Base-by-base conservation (phyloP, 2,888 invertebrate genomes). In the Hedychridium roseum region DNA sequence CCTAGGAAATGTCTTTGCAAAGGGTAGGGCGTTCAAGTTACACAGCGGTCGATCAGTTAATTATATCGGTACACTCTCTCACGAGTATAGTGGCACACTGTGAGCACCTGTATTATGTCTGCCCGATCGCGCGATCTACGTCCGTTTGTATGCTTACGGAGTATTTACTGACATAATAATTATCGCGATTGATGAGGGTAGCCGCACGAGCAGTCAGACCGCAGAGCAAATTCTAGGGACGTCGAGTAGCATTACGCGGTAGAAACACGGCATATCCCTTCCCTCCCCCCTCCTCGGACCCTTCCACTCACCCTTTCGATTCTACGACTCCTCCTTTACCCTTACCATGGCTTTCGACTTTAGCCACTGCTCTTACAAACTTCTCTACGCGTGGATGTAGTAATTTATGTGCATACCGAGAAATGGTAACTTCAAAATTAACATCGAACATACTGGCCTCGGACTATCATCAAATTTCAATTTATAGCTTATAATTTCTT, bases 111-210 rank as follows among this genome's bases (percentile, higher is more conserved):
- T 56, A 54, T 54, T 57, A 54, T 35, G 38, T 43, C 11, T 7
- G 21, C 43, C 45, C 46, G 46, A 46, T 44, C 36, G 37, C 47
- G 50, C 45, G 54, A 32, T 26, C 28, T n/a, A n/a, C 27, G 55
- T 44, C 35, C 52, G 52, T 63, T 63, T 51, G 60, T 57, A 60
- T 40, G 55, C 61, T 56, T 57, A 60, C 54, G 55, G 65, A 59
- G 64, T 75, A 68, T 74, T 75, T 74, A 74, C 76, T 69, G 71
- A 71, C 69, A 70, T 74, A 74, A 74, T 75, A 74, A 75, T 76
- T 75, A 74, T 75, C 71, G 60, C 68, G 64, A 75, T 75, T 73
- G 74, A 69, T 61, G 68, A 64, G 66, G 66, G 64, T 67, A 57
- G 64, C 53, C 58, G 64, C 58, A 65, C 59, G 73, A 74, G 73